phyloP scores from a whole-genome alignment of 2,888 invertebrate species.

The Julus scandinavius region DNA sequence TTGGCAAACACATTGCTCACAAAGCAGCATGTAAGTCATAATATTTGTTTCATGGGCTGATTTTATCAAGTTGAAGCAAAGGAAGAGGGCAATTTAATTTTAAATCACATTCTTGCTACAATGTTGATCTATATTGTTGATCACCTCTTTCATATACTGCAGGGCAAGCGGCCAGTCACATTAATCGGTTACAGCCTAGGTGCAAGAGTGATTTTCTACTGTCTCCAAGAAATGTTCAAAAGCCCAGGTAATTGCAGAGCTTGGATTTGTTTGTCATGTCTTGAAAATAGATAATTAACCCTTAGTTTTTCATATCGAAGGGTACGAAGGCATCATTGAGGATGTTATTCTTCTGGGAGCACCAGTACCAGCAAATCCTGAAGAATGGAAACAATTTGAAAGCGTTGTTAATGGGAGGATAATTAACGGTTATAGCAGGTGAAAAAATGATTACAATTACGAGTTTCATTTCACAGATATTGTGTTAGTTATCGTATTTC shows the following conservation, averaged over 20 bases:
- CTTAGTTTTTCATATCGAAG: conserved; percentile 57
- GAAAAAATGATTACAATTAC: conserved; percentile 51
- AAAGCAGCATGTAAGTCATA: conserved; percentile 68
- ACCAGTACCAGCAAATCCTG: conserved; percentile 71
- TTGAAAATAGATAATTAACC: background rate
- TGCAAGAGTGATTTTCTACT: conserved; percentile 76
- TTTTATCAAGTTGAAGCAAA: too few species aligned
- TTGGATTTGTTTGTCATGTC: background rate
- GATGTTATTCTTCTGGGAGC: conserved; percentile 75
- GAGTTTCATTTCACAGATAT: background rate
- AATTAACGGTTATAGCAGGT: conserved; percentile 75
- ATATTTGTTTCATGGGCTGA: background rate
- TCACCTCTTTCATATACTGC: too few species aligned
- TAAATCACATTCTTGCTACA: too few species aligned
- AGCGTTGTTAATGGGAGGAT: conserved; percentile 73
- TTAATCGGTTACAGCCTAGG: conserved; percentile 75
- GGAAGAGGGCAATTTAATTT: too few species aligned
- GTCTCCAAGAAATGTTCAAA: conserved; percentile 70
- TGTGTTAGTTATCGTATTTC: background rate
- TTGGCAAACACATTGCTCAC: conserved; percentile 74
- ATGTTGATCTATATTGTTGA: too few species aligned
- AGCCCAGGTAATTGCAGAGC: conserved; percentile 58
- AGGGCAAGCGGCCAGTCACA: conserved; percentile 74
- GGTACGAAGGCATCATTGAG: conserved; percentile 73
- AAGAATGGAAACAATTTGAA: conserved; percentile 70